phyloP scores from a whole-genome alignment of 2,797 vertebrate species.

The Eidolon dupreanum region DNA sequence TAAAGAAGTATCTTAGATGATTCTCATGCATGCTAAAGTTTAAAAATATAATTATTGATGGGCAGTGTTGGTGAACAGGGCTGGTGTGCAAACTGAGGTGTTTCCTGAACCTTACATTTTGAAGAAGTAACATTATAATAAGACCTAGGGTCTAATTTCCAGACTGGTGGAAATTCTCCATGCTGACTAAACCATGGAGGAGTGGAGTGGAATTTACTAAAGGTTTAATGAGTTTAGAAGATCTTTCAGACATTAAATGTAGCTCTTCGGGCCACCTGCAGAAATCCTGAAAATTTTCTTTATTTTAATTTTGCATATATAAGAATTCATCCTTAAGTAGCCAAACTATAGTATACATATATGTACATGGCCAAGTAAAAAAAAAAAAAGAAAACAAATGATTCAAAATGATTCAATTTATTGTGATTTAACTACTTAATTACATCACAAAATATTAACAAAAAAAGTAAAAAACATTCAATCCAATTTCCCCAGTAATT shows the following conservation, averaged over 20 bases:
- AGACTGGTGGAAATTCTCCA: background rate
- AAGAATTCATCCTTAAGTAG: background rate
- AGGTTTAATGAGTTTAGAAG: background rate
- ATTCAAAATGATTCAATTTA: background rate
- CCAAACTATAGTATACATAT: background rate
- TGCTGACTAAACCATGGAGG: background rate
- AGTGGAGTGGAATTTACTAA: background rate
- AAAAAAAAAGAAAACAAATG: background rate
- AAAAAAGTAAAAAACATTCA: background rate
- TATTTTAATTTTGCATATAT: background rate
- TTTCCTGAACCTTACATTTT: background rate
- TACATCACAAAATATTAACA: background rate
- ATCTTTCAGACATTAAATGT: background rate
- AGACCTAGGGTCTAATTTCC: background rate
- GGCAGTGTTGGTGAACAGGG: background rate
- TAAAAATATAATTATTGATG: background rate
- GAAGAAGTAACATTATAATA: background rate
- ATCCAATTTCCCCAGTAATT: background rate
- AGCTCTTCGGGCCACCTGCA: background rate
- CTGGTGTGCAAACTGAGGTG: background rate
- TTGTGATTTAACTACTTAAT: background rate
- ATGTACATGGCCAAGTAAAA: background rate
- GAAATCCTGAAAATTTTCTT: background rate
- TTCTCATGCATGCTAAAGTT: background rate
- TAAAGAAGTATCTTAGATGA: background rate